Conservation (phyloP, 2,888 invertebrate species). For the Norana najaformis region DNA sequence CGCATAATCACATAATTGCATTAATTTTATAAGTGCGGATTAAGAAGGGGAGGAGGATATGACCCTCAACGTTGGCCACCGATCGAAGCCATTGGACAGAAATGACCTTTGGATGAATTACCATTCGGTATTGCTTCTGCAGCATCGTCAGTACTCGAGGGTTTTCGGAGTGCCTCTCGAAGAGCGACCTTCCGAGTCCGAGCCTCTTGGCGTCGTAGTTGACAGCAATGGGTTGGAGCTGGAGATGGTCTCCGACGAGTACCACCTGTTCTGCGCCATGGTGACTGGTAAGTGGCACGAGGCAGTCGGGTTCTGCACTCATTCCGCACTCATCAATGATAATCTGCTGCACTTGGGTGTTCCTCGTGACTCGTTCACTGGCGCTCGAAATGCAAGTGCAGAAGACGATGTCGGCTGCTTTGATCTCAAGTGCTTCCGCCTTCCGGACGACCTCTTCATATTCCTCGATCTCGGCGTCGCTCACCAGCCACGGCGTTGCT, state of each 20-base stretch:
- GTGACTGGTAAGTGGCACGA: constrained; percentile 47
- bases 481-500: neutral
- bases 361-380: neutral
- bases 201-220: constrained; percentile 47
- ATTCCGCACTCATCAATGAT: constrained; percentile 57
- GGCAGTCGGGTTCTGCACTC: constrained; percentile 54
- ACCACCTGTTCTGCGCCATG: constrained; percentile 54
- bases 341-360: constrained; percentile 42
- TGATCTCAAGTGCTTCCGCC: constrained; percentile 54
- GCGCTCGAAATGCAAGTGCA: constrained; percentile 1
- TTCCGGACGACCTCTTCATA: constrained; percentile 47
- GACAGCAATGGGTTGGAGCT: constrained; percentile 49
- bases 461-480: constrained; percentile 36
- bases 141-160: constrained; percentile 46
- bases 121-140: constrained; percentile 55
- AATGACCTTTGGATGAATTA: neutral
- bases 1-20: too few species aligned
- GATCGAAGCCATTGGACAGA: neutral
- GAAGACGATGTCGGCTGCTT: constrained; percentile 46
- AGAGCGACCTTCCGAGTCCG: constrained; percentile 51
- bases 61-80: neutral
- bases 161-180: constrained; percentile 50
- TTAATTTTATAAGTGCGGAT: too few species aligned
- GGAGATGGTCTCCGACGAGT: constrained; percentile 53
- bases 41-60: too few species aligned